These are phyloP conservation scores for Allacma fusca DNA, from an alignment of 2,888 invertebrate genomes.

Conservation along the genomic window DNA sequence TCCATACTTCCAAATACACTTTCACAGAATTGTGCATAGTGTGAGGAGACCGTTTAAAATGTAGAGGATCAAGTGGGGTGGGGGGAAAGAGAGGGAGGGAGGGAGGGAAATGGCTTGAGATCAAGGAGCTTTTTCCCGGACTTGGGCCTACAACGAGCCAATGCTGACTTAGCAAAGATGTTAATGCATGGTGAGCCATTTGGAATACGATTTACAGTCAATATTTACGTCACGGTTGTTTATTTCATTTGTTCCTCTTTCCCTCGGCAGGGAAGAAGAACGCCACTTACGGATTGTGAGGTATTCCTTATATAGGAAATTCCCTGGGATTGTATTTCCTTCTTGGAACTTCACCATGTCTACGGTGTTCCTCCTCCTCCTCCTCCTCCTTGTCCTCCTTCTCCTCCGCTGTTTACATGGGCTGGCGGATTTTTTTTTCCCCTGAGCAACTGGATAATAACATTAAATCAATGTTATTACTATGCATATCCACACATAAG, in stretches of 20 bases:
- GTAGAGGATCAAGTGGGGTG: too few species aligned
- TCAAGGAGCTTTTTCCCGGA: too few species aligned
- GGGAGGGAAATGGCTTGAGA: too few species aligned
- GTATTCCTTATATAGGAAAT: not conserved
- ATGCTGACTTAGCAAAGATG: conserved; percentile 9
- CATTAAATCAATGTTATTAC: conserved; percentile 26
- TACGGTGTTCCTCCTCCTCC: conserved; percentile 5
- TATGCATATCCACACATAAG: not conserved
- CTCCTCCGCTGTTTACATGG: not conserved
- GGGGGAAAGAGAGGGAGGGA: too few species aligned
- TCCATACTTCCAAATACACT: too few species aligned
- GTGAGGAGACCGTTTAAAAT: too few species aligned
- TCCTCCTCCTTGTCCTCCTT: not conserved
- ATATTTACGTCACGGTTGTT: conserved; percentile 9
- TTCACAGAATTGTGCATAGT: too few species aligned
- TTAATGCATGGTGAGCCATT: not conserved
- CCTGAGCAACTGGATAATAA: not conserved
- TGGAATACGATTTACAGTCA: conserved; percentile 14
- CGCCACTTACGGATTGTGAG: not conserved
- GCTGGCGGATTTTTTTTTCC: not conserved
- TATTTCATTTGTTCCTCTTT: conserved; percentile 18
- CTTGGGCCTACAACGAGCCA: too few species aligned
- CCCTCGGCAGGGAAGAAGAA: not conserved
- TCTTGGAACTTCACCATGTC: conserved; percentile 1
- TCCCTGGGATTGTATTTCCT: not conserved